Conservation (phyloP, 2,113 vertebrate genomes). For the Callipepla squamata region DNA sequence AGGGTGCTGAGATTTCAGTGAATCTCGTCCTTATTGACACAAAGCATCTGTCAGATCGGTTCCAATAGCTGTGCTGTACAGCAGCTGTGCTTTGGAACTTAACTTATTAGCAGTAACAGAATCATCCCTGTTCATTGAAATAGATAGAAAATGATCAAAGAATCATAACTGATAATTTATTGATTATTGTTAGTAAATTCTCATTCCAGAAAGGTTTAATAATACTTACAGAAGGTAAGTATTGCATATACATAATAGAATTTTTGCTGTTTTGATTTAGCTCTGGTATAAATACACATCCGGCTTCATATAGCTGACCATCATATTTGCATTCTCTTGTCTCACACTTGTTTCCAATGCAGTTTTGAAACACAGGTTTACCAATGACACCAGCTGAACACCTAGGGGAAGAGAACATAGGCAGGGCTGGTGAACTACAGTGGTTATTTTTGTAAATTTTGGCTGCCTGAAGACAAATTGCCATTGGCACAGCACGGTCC, state of each 20-base stretch:
- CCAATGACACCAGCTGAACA: slow-evolving; percentile 65
- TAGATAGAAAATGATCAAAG: neutral
- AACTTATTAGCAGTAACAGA: neutral
- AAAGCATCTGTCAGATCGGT: neutral
- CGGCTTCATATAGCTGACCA: slow-evolving; percentile 53
- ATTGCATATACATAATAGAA: slow-evolving; percentile 76
- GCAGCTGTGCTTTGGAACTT: neutral
- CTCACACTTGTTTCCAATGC: neutral
- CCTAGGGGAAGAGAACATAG: slow-evolving; percentile 24
- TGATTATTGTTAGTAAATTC: neutral
- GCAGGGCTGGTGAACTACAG: neutral
- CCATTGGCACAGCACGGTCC: neutral
- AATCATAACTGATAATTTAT: neutral
- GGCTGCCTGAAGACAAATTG: neutral
- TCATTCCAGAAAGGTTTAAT: neutral
- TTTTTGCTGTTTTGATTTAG: slow-evolving; percentile 15
- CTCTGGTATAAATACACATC: slow-evolving; percentile 69
- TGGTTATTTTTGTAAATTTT: neutral
- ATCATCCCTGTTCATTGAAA: neutral
- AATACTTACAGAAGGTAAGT: slow-evolving; percentile 68
- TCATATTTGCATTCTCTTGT: slow-evolving; percentile 18
- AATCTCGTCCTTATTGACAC: neutral
- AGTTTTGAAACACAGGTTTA: neutral
- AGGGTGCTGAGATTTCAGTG: neutral
- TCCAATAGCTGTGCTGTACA: neutral